Conservation (phyloP, 1,140 invertebrate genomes). For the Meloidogyne exigua region DNA sequence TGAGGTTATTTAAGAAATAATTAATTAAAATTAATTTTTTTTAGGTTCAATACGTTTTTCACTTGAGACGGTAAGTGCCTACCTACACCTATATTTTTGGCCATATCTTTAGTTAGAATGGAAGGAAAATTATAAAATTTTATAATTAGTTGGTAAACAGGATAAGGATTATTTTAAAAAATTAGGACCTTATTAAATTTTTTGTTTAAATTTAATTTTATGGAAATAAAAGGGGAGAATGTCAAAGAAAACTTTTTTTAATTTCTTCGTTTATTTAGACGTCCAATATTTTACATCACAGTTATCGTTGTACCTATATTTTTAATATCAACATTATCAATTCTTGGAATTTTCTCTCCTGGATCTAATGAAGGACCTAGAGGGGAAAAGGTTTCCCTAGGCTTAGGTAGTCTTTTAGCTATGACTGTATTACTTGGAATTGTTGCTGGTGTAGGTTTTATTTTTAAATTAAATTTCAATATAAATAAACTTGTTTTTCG, state of each 20-base stretch:
- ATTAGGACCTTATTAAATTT: no score
- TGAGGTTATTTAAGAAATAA: conserved; percentile 21
- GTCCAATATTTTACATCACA: conserved; percentile 59
- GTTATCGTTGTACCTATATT: conserved; percentile 62
- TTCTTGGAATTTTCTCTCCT: conserved; percentile 60
- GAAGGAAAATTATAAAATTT: no score
- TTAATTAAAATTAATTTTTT: neutral
- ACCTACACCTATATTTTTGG: no score
- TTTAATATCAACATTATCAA: conserved; percentile 54
- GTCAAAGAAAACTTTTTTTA: no score
- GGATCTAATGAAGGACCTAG: conserved; percentile 55
- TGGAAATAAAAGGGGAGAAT: no score
- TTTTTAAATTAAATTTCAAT: no score
- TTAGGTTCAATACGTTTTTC: conserved; percentile 55
- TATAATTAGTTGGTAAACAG: no score
- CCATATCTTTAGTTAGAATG: no score
- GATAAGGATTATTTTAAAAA: no score
- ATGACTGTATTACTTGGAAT: conserved; percentile 60
- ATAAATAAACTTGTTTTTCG: no score
- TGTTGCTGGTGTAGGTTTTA: conserved; percentile 43
- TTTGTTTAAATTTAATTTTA: no score
- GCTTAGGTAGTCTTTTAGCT: conserved; percentile 51
- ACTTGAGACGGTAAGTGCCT: conserved; percentile 42
- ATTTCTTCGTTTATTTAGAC: neutral
- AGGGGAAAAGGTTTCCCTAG: conserved; percentile 57